Evolutionary conservation across 2,888 invertebrate genomes (phyloP), one percentile per base, ranked within the genome.

Genomic region (Agonopterix alstromeriana): DNA sequence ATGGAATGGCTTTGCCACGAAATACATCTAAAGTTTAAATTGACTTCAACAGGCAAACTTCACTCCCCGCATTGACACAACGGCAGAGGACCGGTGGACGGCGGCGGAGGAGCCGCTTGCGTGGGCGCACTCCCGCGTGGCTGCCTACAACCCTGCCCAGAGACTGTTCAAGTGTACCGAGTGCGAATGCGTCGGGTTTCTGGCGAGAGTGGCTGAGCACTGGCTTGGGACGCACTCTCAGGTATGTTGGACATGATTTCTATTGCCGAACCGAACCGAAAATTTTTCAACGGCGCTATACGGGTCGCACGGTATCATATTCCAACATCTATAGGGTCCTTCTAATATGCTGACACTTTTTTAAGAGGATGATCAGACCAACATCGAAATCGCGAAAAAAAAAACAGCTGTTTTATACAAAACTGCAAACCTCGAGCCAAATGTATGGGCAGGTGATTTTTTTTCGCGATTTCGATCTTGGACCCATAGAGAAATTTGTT

Each of bases 71-170:
- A 82, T 76, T 51, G 89, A 89, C 70, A 81, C 87, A 27, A 74
- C 73, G 38, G 87, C 87, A 45, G 89, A 89, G 66, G 89, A 89
- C 70, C 82, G 90, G 53, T 94, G 94, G 94, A 90, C 93, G 55
- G 90, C 92, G 46, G 93, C 92, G 60, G 93, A 94, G 59, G 93
- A 94, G 70, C 90, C 90, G 53, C 87, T 94, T 51, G 91, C 91
- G 54, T 94, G 94, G 93, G 94, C 94, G 53, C 92, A 93, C 67
- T 95, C 95, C 41, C 94, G 94, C 80, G 91, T 95, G 53, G 95
- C 95, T 48, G 93, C 94, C 59, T 95, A 94, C 82, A 94, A 94
- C 82, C 92, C 93, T 2, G 91, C 92, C 50, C 94, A 94, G 77
- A 92, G 94, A 52, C 87, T 94, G 48, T 94, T 94, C 82, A 91